Evolutionary conservation across 1,140 invertebrate species (phyloP), one percentile per base, ranked within the genome.

Genomic region (Drosophila grimshawi): DNA sequence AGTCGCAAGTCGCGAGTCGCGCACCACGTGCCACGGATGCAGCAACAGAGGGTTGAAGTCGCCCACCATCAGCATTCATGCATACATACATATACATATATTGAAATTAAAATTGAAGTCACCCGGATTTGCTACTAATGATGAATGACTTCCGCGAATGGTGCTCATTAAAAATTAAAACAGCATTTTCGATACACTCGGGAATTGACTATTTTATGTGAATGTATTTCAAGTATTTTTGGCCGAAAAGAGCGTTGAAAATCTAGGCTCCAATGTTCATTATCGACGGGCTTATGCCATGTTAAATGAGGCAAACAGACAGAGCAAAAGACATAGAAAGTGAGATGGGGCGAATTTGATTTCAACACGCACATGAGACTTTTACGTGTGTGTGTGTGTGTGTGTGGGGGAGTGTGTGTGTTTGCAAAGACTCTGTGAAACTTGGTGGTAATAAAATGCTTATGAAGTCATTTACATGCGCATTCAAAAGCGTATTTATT

Each of bases 391-490:
- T 39, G 35, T 30, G 8, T 10, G 10, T 39, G 35, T 59, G 5
- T 27, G 7, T 43, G 19, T 19, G 19, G 19, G 19, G 19, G 10
- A 30, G 8, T 6, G 5, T 43, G 46, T 52, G 39, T 59, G 19
- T 11, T n/a, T 59, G 39, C 29, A 46, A 11, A 33, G 6, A 60
- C 57, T 60, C 32, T n/a, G 30, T 49, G 62, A 52, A 72, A 56
- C 80, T 81, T 61, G 78, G 75, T 77, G 53, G 75, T 90, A 90
- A 90, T 90, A 88, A 88, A 88, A 88, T 88, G 85, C 85, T 88
- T 88, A 88, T 88, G 85, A 88, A 89, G 85, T 88, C 85, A 88
- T 88, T 88, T 88, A 88, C 85, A 88, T 88, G 85, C 85, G 85
- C 85, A 89, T 88, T 88, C 85, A 88, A 78, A 78, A 89, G 85